Evolutionary conservation across 2,113 vertebrate genomes (phyloP).

Genomic region (Phylloscopus trochilus): DNA sequence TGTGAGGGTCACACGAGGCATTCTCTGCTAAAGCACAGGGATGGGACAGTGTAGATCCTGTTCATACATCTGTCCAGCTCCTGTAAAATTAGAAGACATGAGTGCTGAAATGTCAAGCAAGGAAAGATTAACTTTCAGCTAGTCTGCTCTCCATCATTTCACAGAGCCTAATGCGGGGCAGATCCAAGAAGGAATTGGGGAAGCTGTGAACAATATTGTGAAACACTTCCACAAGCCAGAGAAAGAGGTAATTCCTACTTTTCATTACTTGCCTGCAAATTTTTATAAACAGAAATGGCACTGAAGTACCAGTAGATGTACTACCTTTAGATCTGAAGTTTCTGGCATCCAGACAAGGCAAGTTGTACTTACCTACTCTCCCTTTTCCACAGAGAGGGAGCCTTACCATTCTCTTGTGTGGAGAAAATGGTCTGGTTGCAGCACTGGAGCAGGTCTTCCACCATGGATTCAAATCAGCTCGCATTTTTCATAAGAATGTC

Average conservation of each 20-base stretch:
- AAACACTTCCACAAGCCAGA: conserved; percentile 99
- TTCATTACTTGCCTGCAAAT: not conserved
- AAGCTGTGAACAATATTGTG: conserved; percentile 95
- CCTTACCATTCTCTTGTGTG: conserved; percentile 90
- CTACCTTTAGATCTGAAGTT: not conserved
- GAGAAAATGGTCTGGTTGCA: conserved; percentile 89
- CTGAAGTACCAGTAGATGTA: not conserved
- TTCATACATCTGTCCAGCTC: not conserved
- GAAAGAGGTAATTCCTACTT: conserved; percentile 85
- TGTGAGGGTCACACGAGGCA: not conserved
- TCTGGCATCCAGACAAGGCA: not conserved
- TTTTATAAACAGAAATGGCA: not conserved
- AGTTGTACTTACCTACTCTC: not conserved
- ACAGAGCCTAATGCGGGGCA: conserved; percentile 87
- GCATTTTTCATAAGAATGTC: conserved; percentile 94
- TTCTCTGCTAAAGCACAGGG: not conserved
- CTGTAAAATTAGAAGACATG: not conserved
- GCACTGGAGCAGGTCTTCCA: conserved; percentile 94
- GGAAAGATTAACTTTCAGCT: not conserved
- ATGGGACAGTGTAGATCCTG: not conserved
- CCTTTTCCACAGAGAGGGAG: conserved; percentile 84
- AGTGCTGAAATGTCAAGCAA: not conserved
- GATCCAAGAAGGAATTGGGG: conserved; percentile 94
- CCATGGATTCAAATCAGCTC: conserved; percentile 87
- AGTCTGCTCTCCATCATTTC: conserved; percentile 22